Conservation (phyloP, 35 echinoderm and acorn worm genomes). For the Acanthaster planci region DNA sequence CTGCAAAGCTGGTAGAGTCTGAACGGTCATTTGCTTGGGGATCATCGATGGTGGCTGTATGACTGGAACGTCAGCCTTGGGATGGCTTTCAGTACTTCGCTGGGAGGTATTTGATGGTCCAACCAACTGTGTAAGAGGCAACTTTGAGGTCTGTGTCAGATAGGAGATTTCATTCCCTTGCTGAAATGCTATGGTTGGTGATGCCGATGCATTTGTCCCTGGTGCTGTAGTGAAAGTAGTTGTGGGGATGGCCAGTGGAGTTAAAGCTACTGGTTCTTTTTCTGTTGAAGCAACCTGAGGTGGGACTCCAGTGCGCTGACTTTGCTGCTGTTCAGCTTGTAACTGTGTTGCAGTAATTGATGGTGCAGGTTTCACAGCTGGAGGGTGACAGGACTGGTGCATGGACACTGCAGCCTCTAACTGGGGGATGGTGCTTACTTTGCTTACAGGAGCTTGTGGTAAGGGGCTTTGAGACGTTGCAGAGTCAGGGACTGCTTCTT, state of each 20-base stretch:
- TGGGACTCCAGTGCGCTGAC: background rate
- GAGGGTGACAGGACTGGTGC: background rate
- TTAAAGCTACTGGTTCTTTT: background rate
- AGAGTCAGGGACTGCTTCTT: slow-evolving; percentile 17
- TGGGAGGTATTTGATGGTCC: background rate
- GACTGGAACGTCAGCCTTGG: background rate
- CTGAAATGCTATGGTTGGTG: background rate
- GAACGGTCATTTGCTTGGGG: background rate
- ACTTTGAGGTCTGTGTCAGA: background rate
- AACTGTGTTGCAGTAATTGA: background rate
- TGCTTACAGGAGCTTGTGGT: background rate
- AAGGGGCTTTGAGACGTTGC: background rate
- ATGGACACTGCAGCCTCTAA: background rate
- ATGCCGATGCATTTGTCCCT: background rate
- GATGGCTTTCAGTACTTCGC: background rate
- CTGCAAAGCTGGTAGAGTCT: background rate
- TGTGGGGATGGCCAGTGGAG: background rate
- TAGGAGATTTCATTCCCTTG: background rate
- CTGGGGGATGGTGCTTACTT: background rate
- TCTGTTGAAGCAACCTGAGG: background rate
- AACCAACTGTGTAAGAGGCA: slow-evolving; percentile 3
- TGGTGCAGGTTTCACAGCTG: background rate
- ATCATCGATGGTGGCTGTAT: background rate
- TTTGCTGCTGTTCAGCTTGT: background rate
- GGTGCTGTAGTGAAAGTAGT: background rate